Evolutionary conservation across 2,888 invertebrate species (phyloP).

Genomic region (Halictus ligatus): DNA sequence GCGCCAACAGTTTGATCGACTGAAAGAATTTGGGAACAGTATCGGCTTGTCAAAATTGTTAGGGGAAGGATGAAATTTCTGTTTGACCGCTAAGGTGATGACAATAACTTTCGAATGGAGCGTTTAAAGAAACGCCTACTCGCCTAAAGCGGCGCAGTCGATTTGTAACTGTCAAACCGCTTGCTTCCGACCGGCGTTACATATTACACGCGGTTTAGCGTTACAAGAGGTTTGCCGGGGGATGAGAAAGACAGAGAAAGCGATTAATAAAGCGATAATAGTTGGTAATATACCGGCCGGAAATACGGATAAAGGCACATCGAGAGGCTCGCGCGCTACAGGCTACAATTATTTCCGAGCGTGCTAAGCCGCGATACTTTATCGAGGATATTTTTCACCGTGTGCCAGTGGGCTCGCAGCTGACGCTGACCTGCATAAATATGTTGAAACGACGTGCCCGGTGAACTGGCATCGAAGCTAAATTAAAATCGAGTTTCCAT

Average conservation of each 20-base stretch:
- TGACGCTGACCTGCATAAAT: constrained; percentile 66
- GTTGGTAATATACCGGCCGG: constrained; percentile 14
- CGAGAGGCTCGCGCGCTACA: constrained; percentile 26
- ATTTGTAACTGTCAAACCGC: not conserved
- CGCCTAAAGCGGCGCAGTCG: not conserved
- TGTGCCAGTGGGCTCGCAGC: constrained; percentile 54
- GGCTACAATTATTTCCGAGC: constrained; percentile 50
- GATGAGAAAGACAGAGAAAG: not conserved
- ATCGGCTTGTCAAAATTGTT: too few species aligned
- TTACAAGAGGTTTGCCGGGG: not conserved
- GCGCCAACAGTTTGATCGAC: too few species aligned
- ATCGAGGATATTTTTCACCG: constrained; percentile 60
- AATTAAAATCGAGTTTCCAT: constrained; percentile 68
- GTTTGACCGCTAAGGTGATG: too few species aligned
- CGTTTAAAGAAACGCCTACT: not conserved
- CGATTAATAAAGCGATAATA: constrained; percentile 44
- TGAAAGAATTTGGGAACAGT: too few species aligned
- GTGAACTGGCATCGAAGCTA: constrained; percentile 55
- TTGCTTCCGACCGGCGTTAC: not conserved
- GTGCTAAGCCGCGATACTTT: constrained; percentile 52
- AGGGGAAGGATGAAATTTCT: too few species aligned
- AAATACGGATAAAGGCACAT: constrained; percentile 22
- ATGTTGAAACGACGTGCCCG: constrained; percentile 53
- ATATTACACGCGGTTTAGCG: not conserved
- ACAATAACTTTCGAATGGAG: not conserved